A percentile compares a stretch with the other conserved stretches of the same genome.
Evolutionary conservation across 2,797 vertebrate genomes (phyloP).

Genomic region (Amniataba percoides): DNA sequence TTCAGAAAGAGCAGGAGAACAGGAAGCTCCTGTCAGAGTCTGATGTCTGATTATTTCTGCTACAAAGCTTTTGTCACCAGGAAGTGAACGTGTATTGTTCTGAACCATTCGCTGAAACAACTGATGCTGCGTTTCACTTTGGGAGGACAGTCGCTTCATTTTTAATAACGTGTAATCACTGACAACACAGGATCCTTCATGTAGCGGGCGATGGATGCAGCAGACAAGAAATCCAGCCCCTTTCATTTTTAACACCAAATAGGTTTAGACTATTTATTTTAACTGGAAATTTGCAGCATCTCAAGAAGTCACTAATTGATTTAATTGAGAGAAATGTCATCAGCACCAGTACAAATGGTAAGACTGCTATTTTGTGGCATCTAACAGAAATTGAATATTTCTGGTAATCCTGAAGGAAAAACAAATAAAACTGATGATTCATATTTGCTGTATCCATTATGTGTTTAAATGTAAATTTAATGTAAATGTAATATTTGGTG

Average conservation of each 20-base stretch:
- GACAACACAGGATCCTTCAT: no score
- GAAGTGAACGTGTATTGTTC: neutral
- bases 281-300: neutral
- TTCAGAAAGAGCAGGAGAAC: neutral
- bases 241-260: neutral
- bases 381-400: neutral
- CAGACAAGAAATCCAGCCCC: no score
- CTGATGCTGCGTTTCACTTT: neutral
- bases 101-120: neutral
- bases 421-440: neutral
- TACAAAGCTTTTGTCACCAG: neutral
- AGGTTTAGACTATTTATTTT: neutral
- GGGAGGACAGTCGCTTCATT: no score
- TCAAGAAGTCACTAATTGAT: neutral
- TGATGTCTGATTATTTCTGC: neutral
- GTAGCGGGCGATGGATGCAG: neutral
- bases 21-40: neutral
- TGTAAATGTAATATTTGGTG: conserved; percentile 1
- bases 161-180: neutral
- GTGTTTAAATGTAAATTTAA: conserved; percentile 17
- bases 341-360: neutral
- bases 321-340: neutral
- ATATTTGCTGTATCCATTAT: conserved; percentile 14
- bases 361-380: neutral
- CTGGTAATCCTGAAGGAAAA: no score